phyloP scores from a whole-genome alignment of 2,113 vertebrate species.

The Pristiophorus japonicus region DNA sequence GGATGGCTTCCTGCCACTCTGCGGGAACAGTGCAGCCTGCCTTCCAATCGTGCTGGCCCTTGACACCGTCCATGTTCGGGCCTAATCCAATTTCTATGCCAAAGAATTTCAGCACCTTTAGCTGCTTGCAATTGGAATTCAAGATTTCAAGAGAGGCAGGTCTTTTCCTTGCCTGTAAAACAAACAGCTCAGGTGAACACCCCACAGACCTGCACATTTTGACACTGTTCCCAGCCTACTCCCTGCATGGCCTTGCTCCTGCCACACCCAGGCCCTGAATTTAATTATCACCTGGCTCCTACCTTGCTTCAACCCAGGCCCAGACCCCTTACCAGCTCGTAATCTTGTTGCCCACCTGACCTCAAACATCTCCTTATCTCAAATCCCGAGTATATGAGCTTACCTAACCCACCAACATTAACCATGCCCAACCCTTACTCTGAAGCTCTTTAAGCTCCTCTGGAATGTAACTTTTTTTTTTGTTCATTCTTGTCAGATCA shows the following conservation, averaged over 20 bases:
- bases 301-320: background rate
- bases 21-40: no score
- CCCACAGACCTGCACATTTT: background rate
- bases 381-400: background rate
- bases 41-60: no score
- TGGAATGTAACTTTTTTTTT: conserved; percentile 2
- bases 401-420: background rate
- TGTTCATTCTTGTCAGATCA: no score
- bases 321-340: background rate
- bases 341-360: background rate
- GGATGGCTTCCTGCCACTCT: no score
- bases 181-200: background rate
- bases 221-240: background rate
- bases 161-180: background rate
- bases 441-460: background rate
- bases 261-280: background rate
- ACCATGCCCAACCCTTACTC: background rate
- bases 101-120: background rate
- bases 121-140: background rate
- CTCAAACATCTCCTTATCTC: background rate
- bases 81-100: no score
- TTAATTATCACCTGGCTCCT: background rate
- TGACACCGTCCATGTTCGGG: no score
- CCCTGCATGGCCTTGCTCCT: background rate
- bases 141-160: background rate